Evolutionary conservation across 2,797 vertebrate species (phyloP).

Genomic region (Urophycis tenuis): DNA sequence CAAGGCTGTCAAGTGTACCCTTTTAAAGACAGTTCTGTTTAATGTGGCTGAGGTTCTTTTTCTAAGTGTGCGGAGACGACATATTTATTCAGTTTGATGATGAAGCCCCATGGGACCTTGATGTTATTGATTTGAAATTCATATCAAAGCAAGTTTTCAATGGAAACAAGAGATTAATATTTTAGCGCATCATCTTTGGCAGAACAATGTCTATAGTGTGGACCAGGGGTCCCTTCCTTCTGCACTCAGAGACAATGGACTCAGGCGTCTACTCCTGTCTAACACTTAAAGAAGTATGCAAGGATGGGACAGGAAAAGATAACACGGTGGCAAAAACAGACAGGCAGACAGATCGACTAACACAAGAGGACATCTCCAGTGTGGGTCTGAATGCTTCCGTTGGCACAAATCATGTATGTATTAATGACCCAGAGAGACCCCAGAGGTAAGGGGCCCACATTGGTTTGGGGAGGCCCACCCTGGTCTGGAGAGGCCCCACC

Average conservation of each 20-base stretch:
- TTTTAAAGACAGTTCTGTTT: constrained; percentile 39
- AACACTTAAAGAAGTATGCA: background rate
- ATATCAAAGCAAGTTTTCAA: constrained; percentile 60
- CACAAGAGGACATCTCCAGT: background rate
- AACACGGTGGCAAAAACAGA: background rate
- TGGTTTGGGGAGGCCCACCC: background rate
- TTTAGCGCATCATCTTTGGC: constrained; percentile 40
- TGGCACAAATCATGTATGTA: background rate
- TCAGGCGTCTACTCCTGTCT: background rate
- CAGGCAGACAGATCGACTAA: no score
- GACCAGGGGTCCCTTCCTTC: background rate
- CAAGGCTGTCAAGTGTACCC: constrained; percentile 67
- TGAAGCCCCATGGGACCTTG: constrained; percentile 52
- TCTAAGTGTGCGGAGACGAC: constrained; percentile 51
- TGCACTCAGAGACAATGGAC: background rate
- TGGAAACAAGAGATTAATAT: constrained; percentile 51
- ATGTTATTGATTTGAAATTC: constrained; percentile 71
- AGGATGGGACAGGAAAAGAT: background rate
- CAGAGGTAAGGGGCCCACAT: background rate
- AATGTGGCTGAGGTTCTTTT: constrained; percentile 47
- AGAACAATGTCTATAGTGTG: constrained; percentile 45
- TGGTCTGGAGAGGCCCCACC: background rate
- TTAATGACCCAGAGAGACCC: background rate
- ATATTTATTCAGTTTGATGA: constrained; percentile 72
- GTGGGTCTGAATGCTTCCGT: background rate